Evolutionary conservation across 1,140 invertebrate species (phyloP), one percentile per base, ranked within the genome.

Genomic region (Maconellicoccus hirsutus): DNA sequence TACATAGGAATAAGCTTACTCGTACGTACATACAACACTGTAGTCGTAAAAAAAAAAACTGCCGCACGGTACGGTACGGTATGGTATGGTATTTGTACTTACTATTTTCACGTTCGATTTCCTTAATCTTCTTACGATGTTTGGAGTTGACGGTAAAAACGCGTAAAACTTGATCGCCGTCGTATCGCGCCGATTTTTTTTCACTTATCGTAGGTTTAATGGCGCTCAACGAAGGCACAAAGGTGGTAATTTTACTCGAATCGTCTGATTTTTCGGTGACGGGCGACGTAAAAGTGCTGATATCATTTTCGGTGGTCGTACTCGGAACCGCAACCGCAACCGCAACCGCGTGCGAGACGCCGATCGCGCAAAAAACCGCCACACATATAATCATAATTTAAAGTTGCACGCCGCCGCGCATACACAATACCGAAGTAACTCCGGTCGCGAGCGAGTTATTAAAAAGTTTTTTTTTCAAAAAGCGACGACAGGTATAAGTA

Each of bases 91-190:
- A 59, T 70, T 69, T 1, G 19, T 70, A 75, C 74, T 75, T 72
- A 76, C 75, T 72, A 70, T 70, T 74, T 38, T 72, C 61, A 39
- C 73, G 66, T 42, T 72, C 69, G 39, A 75, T 27, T 38, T 74
- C 66, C 10, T 74, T 73, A 19, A 76, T 61, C 25, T 66, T 70
- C 25, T 74, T 71, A 22, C 71, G 70, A 12, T 70, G 70, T 6
- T 73, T 73, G 14, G 73, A 70, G 14, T 72, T 73, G 0, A 70
- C 66, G 21, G 59, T 70, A 39, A 69, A 63, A 7, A 76, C 71
- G 22, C 73, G 70, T 29, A 76, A 22, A 10, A 75, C 73, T 71
- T 75, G 73, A 33, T 74, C 73, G 14, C 75, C 75, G n/a, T 73
- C 59, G 70, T 75, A 76, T 27, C 33, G 61, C 16, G 42, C 27